phyloP scores from a whole-genome alignment of 2,113 vertebrate genomes.

The Ibidorhyncha struthersii region DNA sequence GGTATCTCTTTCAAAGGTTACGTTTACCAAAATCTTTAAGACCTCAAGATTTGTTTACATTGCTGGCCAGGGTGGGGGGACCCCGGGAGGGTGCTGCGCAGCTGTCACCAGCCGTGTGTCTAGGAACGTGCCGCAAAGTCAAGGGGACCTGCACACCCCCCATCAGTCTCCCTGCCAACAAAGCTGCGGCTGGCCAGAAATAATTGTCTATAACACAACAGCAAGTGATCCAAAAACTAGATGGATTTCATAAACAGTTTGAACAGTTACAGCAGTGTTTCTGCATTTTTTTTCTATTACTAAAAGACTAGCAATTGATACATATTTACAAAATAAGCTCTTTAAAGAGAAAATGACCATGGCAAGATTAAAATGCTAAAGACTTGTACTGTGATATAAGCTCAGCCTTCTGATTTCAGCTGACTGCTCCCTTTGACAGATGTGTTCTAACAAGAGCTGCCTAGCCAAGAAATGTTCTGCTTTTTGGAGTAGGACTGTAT shows the following conservation, averaged over 20 bases:
- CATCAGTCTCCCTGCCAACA: rapidly evolving
- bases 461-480: neutral
- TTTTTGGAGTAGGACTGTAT: neutral
- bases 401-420: neutral
- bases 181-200: neutral
- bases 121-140: neutral
- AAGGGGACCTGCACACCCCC: neutral
- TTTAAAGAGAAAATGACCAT: neutral
- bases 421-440: neutral
- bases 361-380: neutral
- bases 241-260: neutral
- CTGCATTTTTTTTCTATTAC: neutral
- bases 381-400: neutral
- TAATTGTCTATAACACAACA: neutral
- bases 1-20: neutral
- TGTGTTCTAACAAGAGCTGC: neutral
- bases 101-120: neutral
- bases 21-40: neutral
- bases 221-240: neutral
- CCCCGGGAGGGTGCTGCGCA: neutral
- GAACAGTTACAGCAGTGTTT: neutral
- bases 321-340: neutral
- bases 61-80: neutral
- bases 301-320: neutral
- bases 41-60: neutral